Evolutionary conservation across 2,113 vertebrate genomes (phyloP), one percentile per base, ranked within the genome.

Genomic region (Anguilla rostrata): DNA sequence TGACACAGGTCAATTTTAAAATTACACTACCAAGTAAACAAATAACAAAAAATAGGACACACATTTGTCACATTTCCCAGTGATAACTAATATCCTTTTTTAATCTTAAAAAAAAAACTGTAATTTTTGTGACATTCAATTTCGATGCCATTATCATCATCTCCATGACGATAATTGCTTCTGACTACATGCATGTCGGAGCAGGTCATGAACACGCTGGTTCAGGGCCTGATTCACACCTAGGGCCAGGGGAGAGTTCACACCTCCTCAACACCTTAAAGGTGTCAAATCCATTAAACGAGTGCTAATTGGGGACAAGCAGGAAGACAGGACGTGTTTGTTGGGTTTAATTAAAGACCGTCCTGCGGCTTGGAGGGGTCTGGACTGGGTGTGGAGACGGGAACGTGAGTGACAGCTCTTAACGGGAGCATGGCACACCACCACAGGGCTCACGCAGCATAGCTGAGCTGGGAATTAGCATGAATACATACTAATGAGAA

Each of bases 401-500:
- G 6, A 46, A 8, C 6, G 2, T 41, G 39, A 84, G 56, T 41
- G 39, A 39, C 39, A 78, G 83, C 41, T 22, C 39, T 60, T 26
- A 46, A 16, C 22, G 16, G 63, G 83, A 39, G 63, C 40, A 71
- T 84, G 63, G 43, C 60, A n/a, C 22, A 40, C 56, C 39, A 26
- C 41, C 41, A 20, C 26, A 29, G 20, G 22, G 66, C 15, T 9
- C 12, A 78, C 22, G n/a, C 26, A 18, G 9, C 39, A 66, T 40
- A 34, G 20, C 40, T 7, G 39, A 63, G 78, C 34, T 22, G 56
- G 2, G 11, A 26, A 41, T 86, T 81, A 63, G 18, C 78, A 60
- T 86, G 41, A 60, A 86, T 86, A 39, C 85, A 81, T 81, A 86
- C 66, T 60, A 63, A 86, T 26, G 80, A 43, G 56, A 34, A 29